These are phyloP conservation scores for Pollachius pollachius DNA, from an alignment of 2,113 vertebrate genomes.

Conservation along the genomic window DNA sequence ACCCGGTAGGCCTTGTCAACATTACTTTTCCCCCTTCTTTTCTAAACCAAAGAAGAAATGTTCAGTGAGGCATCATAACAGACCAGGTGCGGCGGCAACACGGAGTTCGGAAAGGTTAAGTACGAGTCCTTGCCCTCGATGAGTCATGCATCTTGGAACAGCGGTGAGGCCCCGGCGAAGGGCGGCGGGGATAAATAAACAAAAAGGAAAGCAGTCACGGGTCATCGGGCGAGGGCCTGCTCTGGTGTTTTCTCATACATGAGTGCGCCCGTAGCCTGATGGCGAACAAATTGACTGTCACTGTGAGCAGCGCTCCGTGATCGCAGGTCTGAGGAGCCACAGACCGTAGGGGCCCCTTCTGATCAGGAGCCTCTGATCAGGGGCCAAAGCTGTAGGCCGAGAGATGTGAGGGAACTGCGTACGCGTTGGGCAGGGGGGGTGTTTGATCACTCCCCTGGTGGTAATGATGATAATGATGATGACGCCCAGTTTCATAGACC, in stretches of 20 bases:
- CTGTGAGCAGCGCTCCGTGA: constrained; percentile 37
- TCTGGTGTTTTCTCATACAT: constrained; percentile 45
- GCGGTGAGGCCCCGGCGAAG: background rate
- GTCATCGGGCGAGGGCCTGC: constrained; percentile 43
- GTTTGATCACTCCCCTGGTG: background rate
- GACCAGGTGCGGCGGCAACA: constrained; percentile 20
- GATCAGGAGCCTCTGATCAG: background rate
- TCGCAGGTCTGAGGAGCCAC: constrained; percentile 21
- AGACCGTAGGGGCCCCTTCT: background rate
- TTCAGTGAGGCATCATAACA: background rate
- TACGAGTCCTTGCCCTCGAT: constrained; percentile 7
- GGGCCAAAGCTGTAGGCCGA: too few species aligned
- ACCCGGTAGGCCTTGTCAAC: too few species aligned
- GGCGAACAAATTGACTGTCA: constrained; percentile 70
- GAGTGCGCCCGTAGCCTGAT: constrained; percentile 62
- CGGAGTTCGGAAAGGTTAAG: constrained; percentile 29
- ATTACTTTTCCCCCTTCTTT: too few species aligned
- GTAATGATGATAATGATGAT: too few species aligned
- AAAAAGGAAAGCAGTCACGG: constrained; percentile 33
- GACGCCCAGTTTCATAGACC: background rate
- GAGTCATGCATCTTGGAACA: background rate
- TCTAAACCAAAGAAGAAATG: too few species aligned
- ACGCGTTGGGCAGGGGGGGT: background rate
- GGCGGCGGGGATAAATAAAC: constrained; percentile 28
- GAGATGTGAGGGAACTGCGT: too few species aligned